A percentile compares a stretch with the other conserved stretches of the same genome.
phyloP scores from a whole-genome alignment of 64 coral and sea anemone genomes.

The Astreopora myriophthalma region DNA sequence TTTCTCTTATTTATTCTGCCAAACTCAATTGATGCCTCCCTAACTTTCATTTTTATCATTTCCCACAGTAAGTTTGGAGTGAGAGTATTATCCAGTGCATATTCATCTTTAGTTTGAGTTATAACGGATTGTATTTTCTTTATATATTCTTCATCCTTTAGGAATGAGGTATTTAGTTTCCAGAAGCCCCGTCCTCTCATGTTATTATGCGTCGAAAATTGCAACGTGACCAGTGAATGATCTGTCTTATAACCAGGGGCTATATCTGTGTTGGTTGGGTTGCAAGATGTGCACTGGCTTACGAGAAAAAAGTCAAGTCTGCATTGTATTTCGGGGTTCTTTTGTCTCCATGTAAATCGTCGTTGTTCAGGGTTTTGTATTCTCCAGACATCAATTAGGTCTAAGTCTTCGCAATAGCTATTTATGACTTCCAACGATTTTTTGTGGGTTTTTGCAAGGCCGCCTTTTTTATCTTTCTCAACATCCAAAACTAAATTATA shows the following conservation, averaged over 20 bases:
- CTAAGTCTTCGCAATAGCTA: neutral
- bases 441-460: neutral
- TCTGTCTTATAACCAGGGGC: constrained; percentile 25
- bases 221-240: constrained; percentile 1
- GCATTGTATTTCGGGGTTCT: neutral
- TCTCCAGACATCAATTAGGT: constrained; percentile 9
- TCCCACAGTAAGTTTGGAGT: neutral
- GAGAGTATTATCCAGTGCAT: neutral
- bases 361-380: neutral
- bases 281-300: neutral
- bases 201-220: neutral
- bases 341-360: constrained; percentile 16
- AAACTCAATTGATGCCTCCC: neutral
- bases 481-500: constrained; percentile 8
- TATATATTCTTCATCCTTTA: neutral
- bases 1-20: constrained; percentile 5
- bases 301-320: constrained; percentile 24
- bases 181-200: neutral
- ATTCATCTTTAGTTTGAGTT: neutral
- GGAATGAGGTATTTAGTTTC: constrained; percentile 20
- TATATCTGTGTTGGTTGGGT: neutral
- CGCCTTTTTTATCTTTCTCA: constrained; percentile 9
- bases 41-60: constrained; percentile 16
- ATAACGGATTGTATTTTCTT: neutral
- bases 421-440: neutral